These are phyloP conservation scores for Quadriops clusia DNA, from an alignment of 2,888 invertebrate species.

Conservation along the genomic window DNA sequence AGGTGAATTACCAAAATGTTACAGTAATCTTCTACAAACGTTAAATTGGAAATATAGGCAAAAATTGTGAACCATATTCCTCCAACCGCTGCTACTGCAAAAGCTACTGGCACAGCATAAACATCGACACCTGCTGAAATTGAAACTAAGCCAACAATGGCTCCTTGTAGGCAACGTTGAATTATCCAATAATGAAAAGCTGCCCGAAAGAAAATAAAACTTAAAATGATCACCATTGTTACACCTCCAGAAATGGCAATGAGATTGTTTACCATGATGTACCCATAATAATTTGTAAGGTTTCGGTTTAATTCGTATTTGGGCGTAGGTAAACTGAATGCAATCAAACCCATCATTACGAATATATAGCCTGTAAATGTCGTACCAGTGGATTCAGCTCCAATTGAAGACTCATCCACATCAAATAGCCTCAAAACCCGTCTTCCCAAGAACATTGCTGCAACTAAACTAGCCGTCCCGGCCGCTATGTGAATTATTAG, in stretches of 20 bases:
- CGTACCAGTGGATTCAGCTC: conserved; percentile 20
- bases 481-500: conserved; percentile 27
- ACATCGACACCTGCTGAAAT: conserved; percentile 28
- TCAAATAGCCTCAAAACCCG: conserved; percentile 27
- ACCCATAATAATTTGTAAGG: conserved; percentile 8
- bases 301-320: conserved; percentile 11
- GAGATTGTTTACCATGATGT: conserved; percentile 16
- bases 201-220: conserved; percentile 18
- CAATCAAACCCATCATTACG: conserved; percentile 27
- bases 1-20: conserved; percentile 30
- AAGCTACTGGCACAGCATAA: conserved; percentile 25
- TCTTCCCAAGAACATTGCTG: conserved; percentile 28
- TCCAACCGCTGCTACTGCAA: conserved; percentile 22
- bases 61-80: conserved; percentile 26
- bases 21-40: conserved; percentile 34
- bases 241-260: conserved; percentile 10
- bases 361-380: conserved; percentile 25
- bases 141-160: conserved; percentile 27
- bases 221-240: conserved; percentile 15
- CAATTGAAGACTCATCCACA: conserved; percentile 29
- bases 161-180: conserved; percentile 30
- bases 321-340: conserved; percentile 17
- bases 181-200: conserved; percentile 31
- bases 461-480: conserved; percentile 28
- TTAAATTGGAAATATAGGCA: conserved; percentile 22